Base-by-base conservation (phyloP, 2,888 invertebrate genomes). In the Drosophila subsilvestris region DNA sequence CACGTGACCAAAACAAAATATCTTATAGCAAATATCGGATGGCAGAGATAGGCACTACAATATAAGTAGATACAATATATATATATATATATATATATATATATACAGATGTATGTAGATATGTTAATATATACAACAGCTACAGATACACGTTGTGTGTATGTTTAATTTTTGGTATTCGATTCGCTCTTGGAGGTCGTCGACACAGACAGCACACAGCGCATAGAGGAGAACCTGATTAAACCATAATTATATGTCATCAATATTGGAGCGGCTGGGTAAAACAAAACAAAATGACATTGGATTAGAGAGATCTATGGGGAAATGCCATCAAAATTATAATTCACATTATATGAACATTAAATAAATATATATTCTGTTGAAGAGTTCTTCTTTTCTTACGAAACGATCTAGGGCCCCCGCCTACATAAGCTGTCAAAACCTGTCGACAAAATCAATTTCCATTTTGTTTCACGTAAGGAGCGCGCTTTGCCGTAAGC, bases 141-240 rank as follows among this genome's bases (percentile, higher is more conserved):
- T 32, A 37, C 37, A 37, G 37, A 37, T n/a, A 7, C 32, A 37
- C 37, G 14, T 37, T 7, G 25, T 25, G 6, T 25, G 25, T 25
- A 1, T 5, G 7, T 6, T 5, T 6, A 45, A 44, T 29, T 45
- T 25, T 57, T 45, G 25, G 37, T 47, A 61, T 45, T 58, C 32
- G 18, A n/a, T 27, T 57, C 20, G 25, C 18, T 10, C 18, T 10
- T 20, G 27, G 62, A 62, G 58, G 57, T 59, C 32, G 45, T 59
- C 62, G 58, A 62, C 59, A 27, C 48, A 32, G 10, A 17, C 17
- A 12, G 32, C 32, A 12, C 14, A 37, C 6, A 7, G 37, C 12
- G 37, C 14, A 14, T 37, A 37, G 6, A n/a, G 37, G 4, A 12
- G 5, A 12, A 12, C n/a, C n/a, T 7, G 37, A 37, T 37, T 37